phyloP scores from a whole-genome alignment of 2,797 vertebrate genomes.

The Onychomys arenicola region DNA sequence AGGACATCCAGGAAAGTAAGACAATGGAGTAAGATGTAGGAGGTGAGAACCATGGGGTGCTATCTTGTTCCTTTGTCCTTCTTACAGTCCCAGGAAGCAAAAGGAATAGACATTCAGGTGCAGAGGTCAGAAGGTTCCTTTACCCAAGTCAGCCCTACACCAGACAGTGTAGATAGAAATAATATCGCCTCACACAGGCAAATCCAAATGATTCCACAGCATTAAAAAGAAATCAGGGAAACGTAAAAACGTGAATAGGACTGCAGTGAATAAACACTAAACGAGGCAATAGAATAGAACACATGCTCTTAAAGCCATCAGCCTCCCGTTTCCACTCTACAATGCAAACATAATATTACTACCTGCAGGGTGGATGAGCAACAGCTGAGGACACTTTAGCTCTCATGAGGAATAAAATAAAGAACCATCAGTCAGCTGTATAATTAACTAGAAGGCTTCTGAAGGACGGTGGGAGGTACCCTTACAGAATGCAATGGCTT shows the following conservation, averaged over 20 bases:
- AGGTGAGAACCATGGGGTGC: background rate
- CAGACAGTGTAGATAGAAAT: background rate
- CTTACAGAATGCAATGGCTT: slow-evolving; percentile 35
- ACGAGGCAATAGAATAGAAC: slow-evolving; percentile 66
- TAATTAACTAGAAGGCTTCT: slow-evolving; percentile 67
- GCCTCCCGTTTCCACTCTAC: slow-evolving; percentile 61
- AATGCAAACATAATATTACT: slow-evolving; percentile 72
- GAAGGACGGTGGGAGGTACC: slow-evolving; percentile 6
- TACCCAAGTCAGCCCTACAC: background rate
- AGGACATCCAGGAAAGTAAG: background rate
- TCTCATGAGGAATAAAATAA: slow-evolving; percentile 54
- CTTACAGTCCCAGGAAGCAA: background rate
- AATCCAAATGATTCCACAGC: slow-evolving; percentile 24
- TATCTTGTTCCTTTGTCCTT: background rate
- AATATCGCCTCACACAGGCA: slow-evolving; percentile 13
- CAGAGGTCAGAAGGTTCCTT: background rate
- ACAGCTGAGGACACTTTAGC: slow-evolving; percentile 62
- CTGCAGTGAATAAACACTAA: slow-evolving; percentile 65
- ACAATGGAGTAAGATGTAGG: background rate
- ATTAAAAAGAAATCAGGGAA: slow-evolving; percentile 72
- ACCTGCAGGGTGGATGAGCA: slow-evolving; percentile 61
- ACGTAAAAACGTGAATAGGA: slow-evolving; percentile 55
- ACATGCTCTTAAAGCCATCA: slow-evolving; percentile 67
- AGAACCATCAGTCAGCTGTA: slow-evolving; percentile 56
- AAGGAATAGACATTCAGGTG: background rate